Percentiles rank a stretch among this genome's conserved stretches.
These are phyloP conservation scores for Sakesphorus luctuosus DNA, from an alignment of 2,113 vertebrate genomes.

Conservation along the genomic window DNA sequence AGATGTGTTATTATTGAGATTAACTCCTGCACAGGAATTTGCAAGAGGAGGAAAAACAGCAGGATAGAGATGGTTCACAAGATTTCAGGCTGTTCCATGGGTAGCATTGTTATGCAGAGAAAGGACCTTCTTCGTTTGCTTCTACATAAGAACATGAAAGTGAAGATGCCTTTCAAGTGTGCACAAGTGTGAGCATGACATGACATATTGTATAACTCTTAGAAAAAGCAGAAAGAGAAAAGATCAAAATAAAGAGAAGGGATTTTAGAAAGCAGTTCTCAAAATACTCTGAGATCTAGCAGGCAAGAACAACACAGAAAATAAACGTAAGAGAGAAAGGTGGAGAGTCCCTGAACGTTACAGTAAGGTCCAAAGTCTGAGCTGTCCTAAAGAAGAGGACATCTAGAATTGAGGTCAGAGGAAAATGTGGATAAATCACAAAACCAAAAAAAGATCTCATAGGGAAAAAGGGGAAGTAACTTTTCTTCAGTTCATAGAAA, in stretches of 20 bases:
- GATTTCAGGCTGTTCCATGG: not conserved
- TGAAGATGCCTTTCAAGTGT: not conserved
- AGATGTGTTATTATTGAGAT: not conserved
- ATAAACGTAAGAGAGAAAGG: not conserved
- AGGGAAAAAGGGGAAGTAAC: not conserved
- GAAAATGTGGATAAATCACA: not conserved
- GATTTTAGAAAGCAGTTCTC: not conserved
- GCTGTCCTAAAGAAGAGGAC: not conserved
- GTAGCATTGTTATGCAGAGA: not conserved
- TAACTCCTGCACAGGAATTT: not conserved
- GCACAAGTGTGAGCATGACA: not conserved
- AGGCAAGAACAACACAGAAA: not conserved
- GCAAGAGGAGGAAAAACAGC: not conserved
- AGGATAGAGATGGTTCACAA: not conserved
- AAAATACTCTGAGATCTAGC: not conserved
- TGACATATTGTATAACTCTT: not conserved
- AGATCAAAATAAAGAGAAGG: not conserved
- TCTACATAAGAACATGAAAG: not conserved
- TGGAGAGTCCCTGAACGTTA: not conserved
- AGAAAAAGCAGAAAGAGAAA: not conserved
- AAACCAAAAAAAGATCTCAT: not conserved
- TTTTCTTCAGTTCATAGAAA: not conserved
- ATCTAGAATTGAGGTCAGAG: not conserved
- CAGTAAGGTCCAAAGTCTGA: not conserved
- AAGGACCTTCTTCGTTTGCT: not conserved